Base-by-base conservation (phyloP, 2,888 invertebrate genomes). In the Pharmacophagus antenor region DNA sequence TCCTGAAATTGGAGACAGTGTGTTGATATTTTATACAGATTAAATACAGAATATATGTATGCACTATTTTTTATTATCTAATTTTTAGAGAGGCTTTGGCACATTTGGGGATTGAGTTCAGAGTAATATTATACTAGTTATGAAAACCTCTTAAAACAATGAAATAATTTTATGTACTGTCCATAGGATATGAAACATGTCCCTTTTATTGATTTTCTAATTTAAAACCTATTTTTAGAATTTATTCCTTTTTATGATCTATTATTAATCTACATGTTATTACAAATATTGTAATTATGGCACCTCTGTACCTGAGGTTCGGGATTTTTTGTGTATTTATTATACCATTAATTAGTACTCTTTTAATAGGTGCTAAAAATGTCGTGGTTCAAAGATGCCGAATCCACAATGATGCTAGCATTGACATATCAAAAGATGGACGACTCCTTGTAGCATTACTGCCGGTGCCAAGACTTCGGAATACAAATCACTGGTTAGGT, bases 371-470 rank as follows among this genome's bases (percentile, higher is more conserved):
- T 61, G 88, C 93, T 56, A 93, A 94, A 71, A 96, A 96, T 74
- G 90, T 97, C 41, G 94, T 97, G 21, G 96, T 96, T 7, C 92
- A 92, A 31, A 93, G 95, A 70, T 96, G 96, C 80, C 95, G 95
- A 76, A 95, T 97, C 63, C 96, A 96, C 83, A 97, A 96, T 77
- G 96, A 97, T 75, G 96, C 96, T 25, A 96, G 95, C 77, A 95
- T 96, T 67, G 96, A 96, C 76, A 94, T 97, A 70, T 96, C 96
- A 12, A 93, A 93, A 62, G 95, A 96, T 77, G 96, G 96, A 18
- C 92, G 93, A 25, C 87, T 95, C 57, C 84, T 97, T 63, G 96
- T 95, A 7, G 94, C 96, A 0, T 88, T 96, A 63, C 86, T 95
- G 23, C 95, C 95, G 1, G 93, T 94, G 7, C 94, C 94, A 41